phyloP scores from a whole-genome alignment of 92 coral and sea anemone genomes.

The Epizoanthus stellaris region DNA sequence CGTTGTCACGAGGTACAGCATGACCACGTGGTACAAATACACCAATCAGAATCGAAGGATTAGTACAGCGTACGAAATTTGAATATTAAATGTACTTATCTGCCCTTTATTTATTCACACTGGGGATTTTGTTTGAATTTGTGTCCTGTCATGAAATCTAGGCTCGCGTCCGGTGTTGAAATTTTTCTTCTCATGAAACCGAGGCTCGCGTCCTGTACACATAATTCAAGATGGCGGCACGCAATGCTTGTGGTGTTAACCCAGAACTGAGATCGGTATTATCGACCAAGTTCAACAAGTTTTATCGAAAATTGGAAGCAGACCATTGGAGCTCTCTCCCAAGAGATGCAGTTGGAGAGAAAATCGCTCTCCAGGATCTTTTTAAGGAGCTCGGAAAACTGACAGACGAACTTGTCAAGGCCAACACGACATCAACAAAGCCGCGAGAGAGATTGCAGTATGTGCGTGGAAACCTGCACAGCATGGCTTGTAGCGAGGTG shows the following conservation, averaged over 20 bases:
- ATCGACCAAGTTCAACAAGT: slow-evolving; percentile 29
- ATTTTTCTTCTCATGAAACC: not conserved
- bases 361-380: slow-evolving; percentile 42
- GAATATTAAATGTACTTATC: too few relatives aligned
- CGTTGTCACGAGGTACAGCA: too few relatives aligned
- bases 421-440: slow-evolving; percentile 33
- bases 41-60: too few relatives aligned
- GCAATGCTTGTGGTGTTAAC: slow-evolving; percentile 28
- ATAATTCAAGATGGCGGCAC: not conserved
- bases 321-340: slow-evolving; percentile 51
- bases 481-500: slow-evolving; percentile 65
- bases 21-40: too few relatives aligned
- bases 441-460: slow-evolving; percentile 47
- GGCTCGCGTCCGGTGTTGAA: not conserved
- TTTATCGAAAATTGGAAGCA: slow-evolving; percentile 34
- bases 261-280: slow-evolving; percentile 18
- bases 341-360: slow-evolving; percentile 50
- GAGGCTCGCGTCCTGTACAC: not conserved
- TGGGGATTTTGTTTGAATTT: slow-evolving; percentile 47
- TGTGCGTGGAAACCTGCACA: slow-evolving; percentile 48
- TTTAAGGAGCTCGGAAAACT: slow-evolving; percentile 50
- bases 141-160: not conserved
- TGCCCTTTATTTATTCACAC: too few relatives aligned
- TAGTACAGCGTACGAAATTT: too few relatives aligned
- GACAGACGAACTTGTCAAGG: slow-evolving; percentile 44